Percentiles rank a stretch among this genome's conserved stretches.
Conservation (phyloP, 2,113 vertebrate genomes). For the Apeltes quadracus region DNA sequence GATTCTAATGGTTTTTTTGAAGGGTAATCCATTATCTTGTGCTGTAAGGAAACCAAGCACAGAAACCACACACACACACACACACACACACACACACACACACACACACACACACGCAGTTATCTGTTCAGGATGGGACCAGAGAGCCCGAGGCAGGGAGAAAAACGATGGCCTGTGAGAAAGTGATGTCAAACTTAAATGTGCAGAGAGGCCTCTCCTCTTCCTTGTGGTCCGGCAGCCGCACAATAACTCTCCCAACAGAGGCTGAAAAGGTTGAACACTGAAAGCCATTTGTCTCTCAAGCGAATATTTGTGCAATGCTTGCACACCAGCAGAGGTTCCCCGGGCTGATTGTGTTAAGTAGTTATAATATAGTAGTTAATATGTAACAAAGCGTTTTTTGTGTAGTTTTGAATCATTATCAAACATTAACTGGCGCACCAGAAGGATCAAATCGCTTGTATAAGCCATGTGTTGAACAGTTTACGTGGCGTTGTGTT, state of each 20-base stretch:
- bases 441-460: not conserved
- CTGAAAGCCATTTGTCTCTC: constrained; percentile 7
- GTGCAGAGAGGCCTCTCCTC: constrained; percentile 30
- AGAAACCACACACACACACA: not conserved
- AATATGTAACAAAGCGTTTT: not conserved
- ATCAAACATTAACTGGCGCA: not conserved
- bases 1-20: constrained; percentile 32
- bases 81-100: not conserved
- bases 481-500: not conserved
- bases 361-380: too few species aligned
- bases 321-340: not conserved
- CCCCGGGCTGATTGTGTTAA: constrained; percentile 7
- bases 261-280: constrained; percentile 8
- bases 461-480: not conserved
- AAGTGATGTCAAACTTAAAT: constrained; percentile 23
- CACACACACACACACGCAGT: constrained; percentile 12
- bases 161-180: not conserved
- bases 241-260: not conserved
- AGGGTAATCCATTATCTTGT: constrained; percentile 18
- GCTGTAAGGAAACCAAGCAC: too few species aligned
- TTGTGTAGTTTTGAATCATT: not conserved
- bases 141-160: constrained; percentile 1
- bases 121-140: not conserved
- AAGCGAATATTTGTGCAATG: constrained; percentile 7
- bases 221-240: not conserved